These are phyloP conservation scores for Cryptophagus acutangulus DNA, from an alignment of 2,888 invertebrate species.

Conservation along the genomic window DNA sequence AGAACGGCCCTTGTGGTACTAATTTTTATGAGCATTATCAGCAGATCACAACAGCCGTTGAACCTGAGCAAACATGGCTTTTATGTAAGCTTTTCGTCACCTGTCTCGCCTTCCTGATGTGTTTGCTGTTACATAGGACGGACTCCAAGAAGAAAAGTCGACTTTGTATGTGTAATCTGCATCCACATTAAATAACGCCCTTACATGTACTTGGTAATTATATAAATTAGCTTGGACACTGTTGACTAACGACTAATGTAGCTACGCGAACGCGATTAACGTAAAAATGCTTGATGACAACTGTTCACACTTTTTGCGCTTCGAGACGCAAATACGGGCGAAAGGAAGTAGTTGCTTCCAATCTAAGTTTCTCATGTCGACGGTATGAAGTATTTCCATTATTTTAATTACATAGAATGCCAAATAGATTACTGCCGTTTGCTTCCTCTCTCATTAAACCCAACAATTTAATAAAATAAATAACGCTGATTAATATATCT, in stretches of 20 bases:
- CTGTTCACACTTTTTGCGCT: too few relatives aligned
- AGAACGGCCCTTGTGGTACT: slow-evolving; percentile 22
- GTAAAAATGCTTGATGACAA: slow-evolving; percentile 1
- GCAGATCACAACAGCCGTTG: slow-evolving; percentile 25
- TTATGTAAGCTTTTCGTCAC: slow-evolving; percentile 30
- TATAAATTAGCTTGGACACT: slow-evolving; percentile 1
- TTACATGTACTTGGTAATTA: not conserved
- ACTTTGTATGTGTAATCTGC: slow-evolving; percentile 23
- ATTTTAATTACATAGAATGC: too few relatives aligned
- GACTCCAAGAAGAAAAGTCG: not conserved
- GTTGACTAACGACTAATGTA: not conserved
- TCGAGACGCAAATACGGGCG: too few relatives aligned
- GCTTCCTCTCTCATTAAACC: too few relatives aligned
- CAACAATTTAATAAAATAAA: too few relatives aligned
- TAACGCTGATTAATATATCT: too few relatives aligned
- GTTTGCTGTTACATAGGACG: slow-evolving; percentile 1
- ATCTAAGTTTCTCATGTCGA: too few relatives aligned
- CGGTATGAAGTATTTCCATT: too few relatives aligned
- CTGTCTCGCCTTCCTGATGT: too few relatives aligned
- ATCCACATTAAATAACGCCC: slow-evolving; percentile 18
- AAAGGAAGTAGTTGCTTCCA: too few relatives aligned
- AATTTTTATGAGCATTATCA: slow-evolving; percentile 27
- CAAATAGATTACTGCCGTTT: too few relatives aligned
- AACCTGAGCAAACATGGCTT: slow-evolving; percentile 28
- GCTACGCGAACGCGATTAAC: not conserved